Conservation (phyloP, 2,113 vertebrate species). For the Myanophis thanlyinensis region DNA sequence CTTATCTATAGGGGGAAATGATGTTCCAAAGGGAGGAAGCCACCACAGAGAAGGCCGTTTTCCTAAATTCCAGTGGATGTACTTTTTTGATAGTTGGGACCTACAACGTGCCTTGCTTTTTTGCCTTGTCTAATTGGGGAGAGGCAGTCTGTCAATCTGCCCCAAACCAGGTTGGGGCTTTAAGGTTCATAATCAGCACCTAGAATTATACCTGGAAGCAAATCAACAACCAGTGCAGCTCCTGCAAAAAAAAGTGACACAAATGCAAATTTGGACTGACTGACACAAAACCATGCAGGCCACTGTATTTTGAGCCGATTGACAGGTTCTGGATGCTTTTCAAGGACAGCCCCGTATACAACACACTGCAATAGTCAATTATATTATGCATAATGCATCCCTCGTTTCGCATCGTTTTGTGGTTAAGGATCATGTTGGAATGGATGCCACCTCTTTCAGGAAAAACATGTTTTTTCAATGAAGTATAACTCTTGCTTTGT, state of each 20-base stretch:
- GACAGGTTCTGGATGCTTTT: neutral
- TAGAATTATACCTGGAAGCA: neutral
- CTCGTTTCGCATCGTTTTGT: neutral
- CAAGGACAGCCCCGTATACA: neutral
- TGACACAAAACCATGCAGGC: neutral
- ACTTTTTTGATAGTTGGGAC: neutral
- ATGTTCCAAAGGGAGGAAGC: neutral
- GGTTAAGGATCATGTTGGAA: neutral
- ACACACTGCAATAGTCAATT: neutral
- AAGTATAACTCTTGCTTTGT: neutral
- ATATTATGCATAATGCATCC: neutral
- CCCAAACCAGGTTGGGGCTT: neutral
- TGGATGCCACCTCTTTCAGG: neutral
- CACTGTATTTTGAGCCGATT: neutral
- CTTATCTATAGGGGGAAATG: neutral
- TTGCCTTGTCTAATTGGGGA: neutral
- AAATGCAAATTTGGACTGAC: neutral
- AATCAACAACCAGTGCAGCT: neutral
- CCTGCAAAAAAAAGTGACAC: neutral
- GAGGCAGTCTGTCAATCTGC: neutral
- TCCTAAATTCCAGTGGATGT: neutral
- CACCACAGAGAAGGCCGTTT: neutral
- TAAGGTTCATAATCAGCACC: neutral
- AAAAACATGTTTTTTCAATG: neutral
- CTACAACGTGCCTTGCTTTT: neutral